Evolutionary conservation across 1,140 invertebrate species (phyloP), one percentile per base, ranked within the genome.

Genomic region (Trypoxylus dichotomus): DNA sequence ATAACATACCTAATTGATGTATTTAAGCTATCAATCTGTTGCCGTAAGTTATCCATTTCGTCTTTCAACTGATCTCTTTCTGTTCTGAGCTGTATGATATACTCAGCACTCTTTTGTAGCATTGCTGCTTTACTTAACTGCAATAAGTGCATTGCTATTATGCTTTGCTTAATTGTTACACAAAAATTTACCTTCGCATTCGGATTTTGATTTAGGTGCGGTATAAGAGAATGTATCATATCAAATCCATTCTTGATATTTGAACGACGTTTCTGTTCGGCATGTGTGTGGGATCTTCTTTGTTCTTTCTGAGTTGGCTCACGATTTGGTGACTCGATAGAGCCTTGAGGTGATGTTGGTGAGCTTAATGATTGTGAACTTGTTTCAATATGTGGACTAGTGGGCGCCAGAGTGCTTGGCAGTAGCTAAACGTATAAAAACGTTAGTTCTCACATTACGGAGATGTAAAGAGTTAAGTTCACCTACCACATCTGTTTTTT

Each of bases 221-320:
- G 97, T 84, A 99, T 96, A n/a, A 99, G 89, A 77, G 92, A 93
- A 86, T 98, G 95, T 76, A 99, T 89, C 85, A 94, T 94, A 86
- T 99, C 97, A 87, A 99, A 99, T 27, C 97, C 97, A 88, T 95
- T 97, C 89, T 99, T 99, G 80, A 99, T 98, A 85, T 98, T 98
- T 85, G 96, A 97, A 47, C 98, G 90, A 41, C 98, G 90, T 86
- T 99, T 99, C 88, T 99, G 97, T 86, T 99, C 98, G 0, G 98
- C 97, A 86, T 98, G 97, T 78, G 98, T 95, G 86, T 99, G 98
- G 60, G 91, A 92, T 58, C 94, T 89, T 42, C 94, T 90, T 79
- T 94, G 90, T 83, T 94, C 92, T 73, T 86, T 85, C 32, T 85
- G 83, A 41, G 77, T 74, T 15, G 82, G 78, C 8, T 83, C 83